Evolutionary conservation across 1,140 invertebrate genomes (phyloP).

Genomic region (Drosophila bocqueti): DNA sequence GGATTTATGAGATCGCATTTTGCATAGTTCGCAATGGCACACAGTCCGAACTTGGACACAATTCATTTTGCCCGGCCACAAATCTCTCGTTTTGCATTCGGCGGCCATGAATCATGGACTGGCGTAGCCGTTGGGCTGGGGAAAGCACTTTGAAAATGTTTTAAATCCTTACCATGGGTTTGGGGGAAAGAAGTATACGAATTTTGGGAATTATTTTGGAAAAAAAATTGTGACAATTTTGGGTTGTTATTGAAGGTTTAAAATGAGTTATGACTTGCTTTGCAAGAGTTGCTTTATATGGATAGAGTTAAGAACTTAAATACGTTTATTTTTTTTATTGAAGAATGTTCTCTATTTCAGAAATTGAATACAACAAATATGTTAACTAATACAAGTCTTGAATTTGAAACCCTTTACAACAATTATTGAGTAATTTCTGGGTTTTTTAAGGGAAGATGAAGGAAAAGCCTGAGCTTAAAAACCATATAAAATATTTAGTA

Average conservation of each 20-base stretch:
- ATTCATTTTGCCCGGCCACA: conserved; percentile 71
- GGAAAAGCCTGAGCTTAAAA: neutral
- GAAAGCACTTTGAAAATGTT: conserved; percentile 2
- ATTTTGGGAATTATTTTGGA: neutral
- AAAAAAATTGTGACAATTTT: neutral
- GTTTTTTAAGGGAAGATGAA: neutral
- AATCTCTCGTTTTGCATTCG: conserved; percentile 76
- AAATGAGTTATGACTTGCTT: neutral
- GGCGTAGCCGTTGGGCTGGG: conserved; percentile 2
- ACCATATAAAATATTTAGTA: neutral
- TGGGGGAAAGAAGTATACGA: too few species aligned
- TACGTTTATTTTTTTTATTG: too few species aligned
- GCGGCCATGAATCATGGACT: conserved; percentile 67
- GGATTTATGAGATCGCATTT: conserved; percentile 73
- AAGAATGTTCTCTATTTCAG: too few species aligned
- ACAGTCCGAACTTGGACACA: conserved; percentile 55
- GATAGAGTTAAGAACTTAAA: too few species aligned
- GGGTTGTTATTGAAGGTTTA: neutral
- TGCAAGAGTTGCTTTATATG: neutral
- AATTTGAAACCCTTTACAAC: neutral
- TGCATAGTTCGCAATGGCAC: conserved; percentile 78
- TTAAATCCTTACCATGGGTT: conserved; percentile 44
- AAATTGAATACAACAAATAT: too few species aligned
- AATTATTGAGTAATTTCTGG: neutral
- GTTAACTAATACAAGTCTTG: too few species aligned